Evolutionary conservation across 2,888 invertebrate genomes (phyloP).

Genomic region (Melieria omissa): DNA sequence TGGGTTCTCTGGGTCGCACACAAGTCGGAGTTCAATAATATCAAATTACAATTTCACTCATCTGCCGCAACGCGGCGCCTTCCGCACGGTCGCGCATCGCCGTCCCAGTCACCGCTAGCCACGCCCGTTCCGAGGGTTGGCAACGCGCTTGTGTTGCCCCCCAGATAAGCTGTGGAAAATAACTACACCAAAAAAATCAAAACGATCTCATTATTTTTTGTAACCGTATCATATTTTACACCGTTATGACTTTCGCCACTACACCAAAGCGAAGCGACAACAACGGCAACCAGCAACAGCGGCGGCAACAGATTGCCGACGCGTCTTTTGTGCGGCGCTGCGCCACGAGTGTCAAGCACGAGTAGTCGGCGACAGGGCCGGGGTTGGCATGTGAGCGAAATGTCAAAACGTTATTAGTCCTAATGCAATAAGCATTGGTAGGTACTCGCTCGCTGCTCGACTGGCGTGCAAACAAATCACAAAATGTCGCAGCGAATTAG

Average conservation of each 20-base stretch:
- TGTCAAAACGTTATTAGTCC: conserved; percentile 29
- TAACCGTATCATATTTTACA: conserved; percentile 39
- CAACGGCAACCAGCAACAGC: background rate
- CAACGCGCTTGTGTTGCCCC: background rate
- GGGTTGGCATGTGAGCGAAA: background rate
- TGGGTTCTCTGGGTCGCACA: background rate
- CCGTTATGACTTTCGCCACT: conserved; percentile 31
- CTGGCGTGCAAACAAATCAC: conserved; percentile 13
- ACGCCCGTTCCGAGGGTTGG: background rate
- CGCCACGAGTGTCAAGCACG: too few relatives aligned
- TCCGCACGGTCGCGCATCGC: conserved; percentile 1
- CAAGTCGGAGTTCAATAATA: conserved; percentile 38
- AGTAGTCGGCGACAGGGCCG: too few relatives aligned
- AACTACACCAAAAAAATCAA: conserved; percentile 41
- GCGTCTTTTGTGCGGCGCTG: background rate
- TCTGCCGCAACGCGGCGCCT: background rate
- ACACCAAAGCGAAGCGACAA: background rate
- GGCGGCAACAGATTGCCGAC: conserved; percentile 18
- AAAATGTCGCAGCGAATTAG: conserved; percentile 40
- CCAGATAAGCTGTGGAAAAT: conserved; percentile 11
- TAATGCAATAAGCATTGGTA: conserved; percentile 34
- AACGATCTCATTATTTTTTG: conserved; percentile 43
- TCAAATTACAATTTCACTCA: conserved; percentile 37
- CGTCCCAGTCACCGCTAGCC: background rate
- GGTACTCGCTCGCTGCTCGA: background rate